Base-by-base conservation (phyloP, 1,140 invertebrate species). In the Idris sp. region DNA sequence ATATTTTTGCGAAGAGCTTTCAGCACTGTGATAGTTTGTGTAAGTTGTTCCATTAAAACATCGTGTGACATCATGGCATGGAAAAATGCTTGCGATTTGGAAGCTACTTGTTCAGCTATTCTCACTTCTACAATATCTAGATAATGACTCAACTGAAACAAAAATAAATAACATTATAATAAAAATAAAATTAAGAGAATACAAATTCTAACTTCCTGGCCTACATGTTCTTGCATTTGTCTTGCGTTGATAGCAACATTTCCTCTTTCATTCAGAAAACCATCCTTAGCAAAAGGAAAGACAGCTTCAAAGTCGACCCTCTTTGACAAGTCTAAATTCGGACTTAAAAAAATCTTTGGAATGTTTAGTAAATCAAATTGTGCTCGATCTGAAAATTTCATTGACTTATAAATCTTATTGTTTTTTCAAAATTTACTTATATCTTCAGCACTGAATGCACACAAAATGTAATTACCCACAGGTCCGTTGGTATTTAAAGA, bases 31-130 rank as follows among this genome's bases (percentile, higher is more conserved):
- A 95, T 92, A 9, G 96, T 96, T 80, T 92, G 90, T 3, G 92
- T 91, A 87, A 98, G 93, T 80, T 96, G 93, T 73, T 96, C 94
- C 92, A 96, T 94, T 31, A 97, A 91, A 8, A 93, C 93, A 87
- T 98, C 97, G 87, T 98, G 97, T 5, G 96, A 98, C 41, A 96
- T 94, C 95, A 99, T 98, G 5, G 96, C 96, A 87, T 97, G 93
- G 84, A 99, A 99, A 89, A 99, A 99, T 5, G 96, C 96, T 74
- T 95, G 95, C 4, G 97, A 98, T 85, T 97, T 97, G 64, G 95
- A 92, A n/a, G 97, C 94, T 40, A 99, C 97, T 89, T 98, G 97
- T 76, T 94, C 93, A 0, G 96, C 96, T 80, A 99, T 97, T 87
- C 96, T 93, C 67, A 98, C 94, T 88, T 99, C 97, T 19, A 98